Evolutionary conservation across 2,888 invertebrate species (phyloP).

Genomic region (Erebia aethiops): DNA sequence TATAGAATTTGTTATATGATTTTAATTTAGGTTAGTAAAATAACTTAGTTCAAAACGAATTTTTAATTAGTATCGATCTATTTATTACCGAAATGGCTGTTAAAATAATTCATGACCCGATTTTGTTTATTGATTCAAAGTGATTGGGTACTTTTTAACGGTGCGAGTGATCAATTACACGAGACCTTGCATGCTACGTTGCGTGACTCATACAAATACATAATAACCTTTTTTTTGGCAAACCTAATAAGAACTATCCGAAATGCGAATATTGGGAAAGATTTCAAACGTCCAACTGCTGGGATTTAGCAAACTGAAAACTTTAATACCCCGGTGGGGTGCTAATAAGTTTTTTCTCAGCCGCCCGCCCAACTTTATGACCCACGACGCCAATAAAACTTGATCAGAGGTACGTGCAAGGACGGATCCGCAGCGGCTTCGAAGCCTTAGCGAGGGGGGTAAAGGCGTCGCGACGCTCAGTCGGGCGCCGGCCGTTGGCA

Average conservation of each 20-base stretch:
- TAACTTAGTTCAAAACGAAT: not conserved
- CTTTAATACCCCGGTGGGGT: constrained; percentile 53
- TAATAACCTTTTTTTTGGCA: constrained; percentile 1
- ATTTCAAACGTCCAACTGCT: not conserved
- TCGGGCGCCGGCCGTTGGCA: constrained; percentile 78
- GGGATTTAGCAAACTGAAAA: constrained; percentile 43
- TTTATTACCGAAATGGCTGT: constrained; percentile 2
- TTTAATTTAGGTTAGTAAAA: too few species aligned
- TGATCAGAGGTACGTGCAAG: constrained; percentile 52
- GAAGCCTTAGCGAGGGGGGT: constrained; percentile 45
- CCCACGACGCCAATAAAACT: constrained; percentile 68
- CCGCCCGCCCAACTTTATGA: constrained; percentile 57
- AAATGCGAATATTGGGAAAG: not conserved
- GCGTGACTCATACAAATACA: constrained; percentile 12
- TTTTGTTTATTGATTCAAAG: constrained; percentile 17
- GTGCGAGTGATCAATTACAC: constrained; percentile 18
- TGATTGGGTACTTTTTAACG: constrained; percentile 7
- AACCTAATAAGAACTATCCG: not conserved
- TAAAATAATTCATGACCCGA: constrained; percentile 11
- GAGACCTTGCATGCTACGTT: constrained; percentile 5
- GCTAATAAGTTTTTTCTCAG: constrained; percentile 62
- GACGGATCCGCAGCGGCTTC: constrained; percentile 42
- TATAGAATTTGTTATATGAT: too few species aligned
- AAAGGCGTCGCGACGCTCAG: constrained; percentile 60
- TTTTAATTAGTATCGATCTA: constrained; percentile 1